Evolutionary conservation across 2,113 vertebrate genomes (phyloP), one percentile per base, ranked within the genome.

Genomic region (Tachycineta bicolor): DNA sequence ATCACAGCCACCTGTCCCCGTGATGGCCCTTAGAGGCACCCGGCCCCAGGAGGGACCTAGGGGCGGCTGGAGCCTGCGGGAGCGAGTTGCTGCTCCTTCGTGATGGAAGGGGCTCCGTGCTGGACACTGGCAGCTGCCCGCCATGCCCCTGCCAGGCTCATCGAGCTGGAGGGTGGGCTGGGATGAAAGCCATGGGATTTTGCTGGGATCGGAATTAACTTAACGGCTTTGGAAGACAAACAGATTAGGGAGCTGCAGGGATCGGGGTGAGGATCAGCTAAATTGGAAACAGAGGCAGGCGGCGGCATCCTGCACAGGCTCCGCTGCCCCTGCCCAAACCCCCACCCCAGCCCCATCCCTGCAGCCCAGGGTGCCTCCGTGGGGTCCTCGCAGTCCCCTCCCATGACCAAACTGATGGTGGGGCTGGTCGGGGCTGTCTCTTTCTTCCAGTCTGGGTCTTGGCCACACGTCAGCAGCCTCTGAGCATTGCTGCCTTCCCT

Each of bases 171-270:
- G 77, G 41, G 79, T 41, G 43, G 87, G 70, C 52, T 92, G 56
- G 67, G 83, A 93, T 94, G 53, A 90, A 87, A 78, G 56, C 47
- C 0, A 1, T 44, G 71, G 87, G 89, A 84, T 87, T 93, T 90
- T 44, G 59, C 39, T 12, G 34, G 80, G 79, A 88, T 95, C 12
- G 3, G 18, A 88, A 92, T 96, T 92, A 92, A 93, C 24, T 96
- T 88, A 88, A 56, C 5, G 18, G 86, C 87, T 97, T 95, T 95
- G 87, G 93, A 97, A 97, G 91, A 95, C 91, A 96, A 97, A 97
- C 91, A 97, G 95, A 95, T 97, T 85, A 96, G 83, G 58, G 80
- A 77, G 70, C 84, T 73, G 47, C 26, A 14, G 82, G 77, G 62
- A 94, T 89, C 8, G 37, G 63, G 83, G 56, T 1, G 1, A 78